Percentiles rank a stretch among this genome's conserved stretches.
Conservation (phyloP, 2,888 invertebrate species). For the Pachliopta kotzebuea region DNA sequence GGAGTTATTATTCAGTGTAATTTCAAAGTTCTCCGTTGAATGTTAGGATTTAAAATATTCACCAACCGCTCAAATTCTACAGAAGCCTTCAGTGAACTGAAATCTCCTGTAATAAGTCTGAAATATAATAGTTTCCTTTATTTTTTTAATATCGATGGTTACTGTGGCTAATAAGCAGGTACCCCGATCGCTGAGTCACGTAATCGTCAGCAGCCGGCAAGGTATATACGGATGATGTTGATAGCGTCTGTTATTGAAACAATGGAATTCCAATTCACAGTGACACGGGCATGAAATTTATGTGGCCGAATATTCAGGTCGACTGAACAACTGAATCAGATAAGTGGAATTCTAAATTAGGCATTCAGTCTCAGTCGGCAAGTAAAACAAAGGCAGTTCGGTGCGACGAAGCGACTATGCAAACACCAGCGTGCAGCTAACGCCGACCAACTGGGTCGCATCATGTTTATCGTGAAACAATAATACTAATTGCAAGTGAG, state of each 20-base stretch:
- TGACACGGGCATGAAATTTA: constrained; percentile 60
- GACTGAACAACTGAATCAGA: constrained; percentile 73
- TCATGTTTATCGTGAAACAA: constrained; percentile 54
- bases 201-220: constrained; percentile 31
- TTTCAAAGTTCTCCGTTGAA: constrained; percentile 40
- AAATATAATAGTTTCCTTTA: neutral
- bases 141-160: neutral
- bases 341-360: constrained; percentile 69
- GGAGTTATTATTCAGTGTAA: constrained; percentile 42
- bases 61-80: constrained; percentile 46
- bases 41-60: constrained; percentile 46
- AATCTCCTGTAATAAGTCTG: neutral
- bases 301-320: constrained; percentile 70
- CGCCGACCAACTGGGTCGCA: constrained; percentile 58
- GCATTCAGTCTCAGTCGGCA: constrained; percentile 58
- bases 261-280: constrained; percentile 57
- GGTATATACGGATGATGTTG: constrained; percentile 37
- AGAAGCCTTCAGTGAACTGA: constrained; percentile 31
- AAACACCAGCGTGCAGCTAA: constrained; percentile 57
- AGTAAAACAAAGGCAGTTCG: constrained; percentile 67
- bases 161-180: constrained; percentile 37
- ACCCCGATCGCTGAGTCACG: constrained; percentile 5
- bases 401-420: constrained; percentile 63
- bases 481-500: constrained; percentile 55
- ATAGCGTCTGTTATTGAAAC: constrained; percentile 42